phyloP scores from a whole-genome alignment of 2,888 invertebrate genomes.

The Acholoe squamosa region DNA sequence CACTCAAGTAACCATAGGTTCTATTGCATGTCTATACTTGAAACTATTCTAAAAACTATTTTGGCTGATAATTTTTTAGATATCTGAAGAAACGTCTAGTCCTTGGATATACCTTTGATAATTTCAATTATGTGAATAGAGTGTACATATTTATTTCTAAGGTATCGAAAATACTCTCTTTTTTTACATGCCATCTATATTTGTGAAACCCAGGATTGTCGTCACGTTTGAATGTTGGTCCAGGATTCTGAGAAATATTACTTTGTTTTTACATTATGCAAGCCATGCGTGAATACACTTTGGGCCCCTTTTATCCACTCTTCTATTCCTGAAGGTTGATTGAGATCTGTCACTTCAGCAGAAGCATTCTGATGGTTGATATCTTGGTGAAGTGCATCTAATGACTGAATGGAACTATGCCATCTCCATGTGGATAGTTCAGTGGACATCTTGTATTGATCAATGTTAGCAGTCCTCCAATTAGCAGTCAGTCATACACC shows the following conservation, averaged over 20 bases:
- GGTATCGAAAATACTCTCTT: too few relatives aligned
- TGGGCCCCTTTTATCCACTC: neutral
- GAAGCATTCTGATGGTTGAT: conserved; percentile 12
- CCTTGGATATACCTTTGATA: too few relatives aligned
- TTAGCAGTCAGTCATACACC: neutral
- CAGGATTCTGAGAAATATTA: neutral
- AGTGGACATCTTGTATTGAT: too few relatives aligned
- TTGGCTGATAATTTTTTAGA: too few relatives aligned
- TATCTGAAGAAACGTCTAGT: too few relatives aligned
- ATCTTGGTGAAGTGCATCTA: neutral
- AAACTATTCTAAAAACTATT: too few relatives aligned
- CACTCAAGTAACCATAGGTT: too few relatives aligned
- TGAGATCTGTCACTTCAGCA: neutral
- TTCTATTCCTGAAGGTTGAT: neutral
- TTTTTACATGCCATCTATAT: neutral
- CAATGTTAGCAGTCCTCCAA: conserved; percentile 20
- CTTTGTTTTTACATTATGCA: neutral
- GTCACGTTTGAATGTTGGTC: neutral
- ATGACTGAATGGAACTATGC: neutral
- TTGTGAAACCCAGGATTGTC: neutral
- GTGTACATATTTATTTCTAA: too few relatives aligned
- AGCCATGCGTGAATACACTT: neutral
- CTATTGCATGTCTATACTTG: too few relatives aligned
- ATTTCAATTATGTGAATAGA: too few relatives aligned
- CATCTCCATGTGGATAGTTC: neutral